Base-by-base conservation (phyloP, 2,113 vertebrate species). In the Lanius ludovicianus region DNA sequence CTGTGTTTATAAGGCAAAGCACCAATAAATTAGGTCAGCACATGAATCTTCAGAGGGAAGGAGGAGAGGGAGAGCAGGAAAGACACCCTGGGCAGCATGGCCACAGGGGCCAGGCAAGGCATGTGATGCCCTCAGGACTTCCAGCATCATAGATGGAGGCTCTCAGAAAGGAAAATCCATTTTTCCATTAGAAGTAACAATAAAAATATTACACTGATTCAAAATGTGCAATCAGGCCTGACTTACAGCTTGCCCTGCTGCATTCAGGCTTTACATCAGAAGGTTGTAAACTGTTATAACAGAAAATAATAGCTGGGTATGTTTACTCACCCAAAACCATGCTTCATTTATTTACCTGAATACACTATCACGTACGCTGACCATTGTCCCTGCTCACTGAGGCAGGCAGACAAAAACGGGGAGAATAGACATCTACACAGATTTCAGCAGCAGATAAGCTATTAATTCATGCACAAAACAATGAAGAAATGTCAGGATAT, bases 321-420 rank as follows among this genome's bases (percentile, higher is more conserved):
- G 71, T 95, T 96, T 88, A 81, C 84, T 92, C 68, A 81, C 64
- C 68, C 91, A 8, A 90, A 94, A 33, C 84, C 85, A 49, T 28
- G 84, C 89, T 89, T 91, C 89, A 89, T 86, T 95, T 96, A 91
- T 95, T 96, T 82, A 95, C 87, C 93, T 82, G 89, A 84, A 52
- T 41, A 68, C 79, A 56, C 90, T 50, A 27, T 17, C 92, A 84
- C 10, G 1, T 81, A 84, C 86, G 42, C 62, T 75, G 82, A 75
- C 89, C 95, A 91, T 95, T 96, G 94, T 95, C 1, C 1, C 80
- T 79, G 93, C 68, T 84, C 94, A 86, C 91, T 0, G 44, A 96
- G 89, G 91, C 87, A 84, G 63, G 44, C 35, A 84, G 39, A 22
- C 33, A 67, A 69, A 87, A 93, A 49, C 7, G 35, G 73, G 76